These are phyloP conservation scores for Chaetophractus vellerosus DNA, from an alignment of 2,797 vertebrate species.

Conservation along the genomic window DNA sequence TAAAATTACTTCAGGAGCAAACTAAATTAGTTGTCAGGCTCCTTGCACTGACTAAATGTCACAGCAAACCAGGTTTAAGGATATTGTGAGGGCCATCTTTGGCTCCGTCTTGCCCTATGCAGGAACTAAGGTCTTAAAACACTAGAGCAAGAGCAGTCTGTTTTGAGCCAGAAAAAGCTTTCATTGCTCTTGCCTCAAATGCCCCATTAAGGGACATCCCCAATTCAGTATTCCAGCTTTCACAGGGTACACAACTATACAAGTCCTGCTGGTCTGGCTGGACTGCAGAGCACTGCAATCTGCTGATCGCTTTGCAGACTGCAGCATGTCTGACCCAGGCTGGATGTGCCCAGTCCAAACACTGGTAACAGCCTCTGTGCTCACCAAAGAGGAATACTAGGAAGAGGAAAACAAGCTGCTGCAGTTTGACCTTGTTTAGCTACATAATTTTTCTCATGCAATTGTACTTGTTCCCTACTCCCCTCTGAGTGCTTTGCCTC, in stretches of 20 bases:
- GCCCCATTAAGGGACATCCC: slow-evolving; percentile 24
- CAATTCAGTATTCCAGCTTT: not conserved
- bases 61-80: slow-evolving; percentile 18
- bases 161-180: slow-evolving; percentile 40
- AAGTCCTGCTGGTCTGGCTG: slow-evolving; percentile 38
- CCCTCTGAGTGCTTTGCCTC: not conserved
- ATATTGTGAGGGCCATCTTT: slow-evolving; percentile 17
- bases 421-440: slow-evolving; percentile 62
- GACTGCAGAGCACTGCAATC: slow-evolving; percentile 83
- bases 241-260: not conserved
- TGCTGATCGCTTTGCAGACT: slow-evolving; percentile 81
- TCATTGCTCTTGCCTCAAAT: slow-evolving; percentile 52
- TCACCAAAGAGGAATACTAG: slow-evolving; percentile 69
- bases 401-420: slow-evolving; percentile 67
- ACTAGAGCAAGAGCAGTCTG: not conserved
- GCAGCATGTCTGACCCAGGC: slow-evolving; percentile 83
- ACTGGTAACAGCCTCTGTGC: slow-evolving; percentile 62
- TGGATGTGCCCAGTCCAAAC: slow-evolving; percentile 65
- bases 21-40: not conserved
- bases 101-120: not conserved
- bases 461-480: not conserved
- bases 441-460: slow-evolving; percentile 58
- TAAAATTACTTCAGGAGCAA: slow-evolving; percentile 13
- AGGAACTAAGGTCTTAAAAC: slow-evolving; percentile 54
- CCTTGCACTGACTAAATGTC: slow-evolving; percentile 23